These are phyloP conservation scores for Thymallus thymallus DNA, from an alignment of 2,113 vertebrate genomes.

Conservation along the genomic window DNA sequence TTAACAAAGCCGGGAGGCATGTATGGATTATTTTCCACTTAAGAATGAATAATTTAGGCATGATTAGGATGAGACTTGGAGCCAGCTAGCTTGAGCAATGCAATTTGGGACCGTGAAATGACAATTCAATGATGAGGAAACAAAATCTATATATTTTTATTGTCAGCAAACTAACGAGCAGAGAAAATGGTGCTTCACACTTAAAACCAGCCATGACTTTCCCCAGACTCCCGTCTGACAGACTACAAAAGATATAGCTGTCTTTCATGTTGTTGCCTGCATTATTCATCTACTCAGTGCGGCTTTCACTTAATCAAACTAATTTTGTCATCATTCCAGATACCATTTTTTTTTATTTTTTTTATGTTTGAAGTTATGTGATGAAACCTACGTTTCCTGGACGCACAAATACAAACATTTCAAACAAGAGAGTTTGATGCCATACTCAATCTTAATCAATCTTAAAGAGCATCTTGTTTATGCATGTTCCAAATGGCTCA, in stretches of 20 bases:
- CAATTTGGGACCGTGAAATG: constrained; percentile 40
- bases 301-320: constrained; percentile 55
- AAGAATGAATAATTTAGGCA: constrained; percentile 2
- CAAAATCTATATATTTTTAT: constrained; percentile 54
- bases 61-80: constrained; percentile 8
- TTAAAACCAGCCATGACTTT: constrained; percentile 42
- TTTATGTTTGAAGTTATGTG: constrained; percentile 15
- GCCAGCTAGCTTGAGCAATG: constrained; percentile 23
- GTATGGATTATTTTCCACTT: constrained; percentile 2
- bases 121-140: constrained; percentile 46
- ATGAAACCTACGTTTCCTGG: neutral
- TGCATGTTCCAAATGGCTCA: neutral
- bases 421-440: neutral
- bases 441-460: neutral
- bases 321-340: constrained; percentile 50
- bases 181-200: constrained; percentile 41
- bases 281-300: constrained; percentile 58
- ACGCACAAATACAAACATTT: neutral
- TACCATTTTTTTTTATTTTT: constrained; percentile 20
- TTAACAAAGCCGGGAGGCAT: neutral
- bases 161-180: constrained; percentile 52
- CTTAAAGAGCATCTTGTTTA: neutral
- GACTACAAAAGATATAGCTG: constrained; percentile 58
- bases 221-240: constrained; percentile 50
- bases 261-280: constrained; percentile 56